phyloP scores from a whole-genome alignment of 2,113 vertebrate genomes.

The Dendrocopos noguchii region DNA sequence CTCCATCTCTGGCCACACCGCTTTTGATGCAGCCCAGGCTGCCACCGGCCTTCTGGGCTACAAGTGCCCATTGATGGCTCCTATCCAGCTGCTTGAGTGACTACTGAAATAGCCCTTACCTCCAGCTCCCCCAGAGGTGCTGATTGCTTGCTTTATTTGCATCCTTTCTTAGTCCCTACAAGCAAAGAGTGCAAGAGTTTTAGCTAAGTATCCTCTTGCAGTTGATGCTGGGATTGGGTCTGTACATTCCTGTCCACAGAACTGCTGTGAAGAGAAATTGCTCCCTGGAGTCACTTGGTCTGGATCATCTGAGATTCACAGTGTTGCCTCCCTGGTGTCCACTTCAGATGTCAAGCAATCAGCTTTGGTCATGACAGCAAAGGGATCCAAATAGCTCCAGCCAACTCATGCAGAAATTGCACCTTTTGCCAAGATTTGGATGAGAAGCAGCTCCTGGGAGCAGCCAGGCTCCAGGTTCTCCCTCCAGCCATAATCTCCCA shows the following conservation, averaged over 20 bases:
- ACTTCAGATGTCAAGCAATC: background rate
- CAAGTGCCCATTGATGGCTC: too few relatives aligned
- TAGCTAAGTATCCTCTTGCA: background rate
- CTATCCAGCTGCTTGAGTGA: background rate
- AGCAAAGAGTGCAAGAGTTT: background rate
- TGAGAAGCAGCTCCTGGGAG: background rate
- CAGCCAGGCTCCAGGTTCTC: background rate
- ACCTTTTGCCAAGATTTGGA: background rate
- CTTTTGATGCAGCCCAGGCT: too few relatives aligned
- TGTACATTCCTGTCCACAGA: background rate
- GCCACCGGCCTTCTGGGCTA: too few relatives aligned
- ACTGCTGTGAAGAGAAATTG: background rate
- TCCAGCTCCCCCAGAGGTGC: background rate
- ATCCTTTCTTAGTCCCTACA: background rate
- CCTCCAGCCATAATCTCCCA: background rate
- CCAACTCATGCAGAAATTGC: background rate
- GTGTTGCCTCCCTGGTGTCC: background rate
- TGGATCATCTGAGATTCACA: background rate
- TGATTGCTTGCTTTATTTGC: background rate
- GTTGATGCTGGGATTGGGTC: background rate
- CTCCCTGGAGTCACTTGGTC: background rate
- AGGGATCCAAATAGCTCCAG: background rate
- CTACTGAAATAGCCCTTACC: background rate
- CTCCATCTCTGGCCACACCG: too few relatives aligned
- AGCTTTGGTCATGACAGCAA: background rate